phyloP scores from a whole-genome alignment of 1,140 invertebrate species.

The Magallana gigas region DNA sequence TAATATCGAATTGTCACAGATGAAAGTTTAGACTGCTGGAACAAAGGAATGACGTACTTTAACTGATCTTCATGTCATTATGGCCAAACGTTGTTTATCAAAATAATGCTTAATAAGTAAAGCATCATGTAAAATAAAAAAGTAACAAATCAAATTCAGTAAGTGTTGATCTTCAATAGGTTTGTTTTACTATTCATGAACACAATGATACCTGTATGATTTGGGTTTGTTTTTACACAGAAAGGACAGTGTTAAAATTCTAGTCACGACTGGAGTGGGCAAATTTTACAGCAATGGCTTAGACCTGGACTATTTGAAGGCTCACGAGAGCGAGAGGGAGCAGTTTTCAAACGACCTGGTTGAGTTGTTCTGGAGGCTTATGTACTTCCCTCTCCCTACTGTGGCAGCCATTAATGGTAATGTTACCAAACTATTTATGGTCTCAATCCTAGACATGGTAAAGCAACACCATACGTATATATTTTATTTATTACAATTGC shows the following conservation, averaged over 20 bases:
- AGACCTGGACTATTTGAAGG: slow-evolving; percentile 48
- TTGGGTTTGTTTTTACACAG: slow-evolving; percentile 11
- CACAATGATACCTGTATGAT: no score
- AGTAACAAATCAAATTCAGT: no score
- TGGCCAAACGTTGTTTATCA: no score
- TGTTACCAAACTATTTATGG: not conserved
- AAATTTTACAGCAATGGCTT: slow-evolving; percentile 62
- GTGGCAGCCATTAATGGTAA: slow-evolving; percentile 61
- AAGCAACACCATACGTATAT: not conserved
- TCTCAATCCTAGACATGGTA: not conserved
- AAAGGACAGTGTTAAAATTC: not conserved
- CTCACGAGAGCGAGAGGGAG: not conserved
- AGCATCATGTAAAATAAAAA: no score
- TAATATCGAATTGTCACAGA: no score
- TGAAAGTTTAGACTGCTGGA: no score
- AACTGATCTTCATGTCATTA: no score
- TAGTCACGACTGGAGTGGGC: slow-evolving; percentile 29
- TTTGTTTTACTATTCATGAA: no score
- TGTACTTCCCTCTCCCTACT: slow-evolving; percentile 51
- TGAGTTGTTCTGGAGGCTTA: slow-evolving; percentile 25
- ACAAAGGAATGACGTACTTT: no score
- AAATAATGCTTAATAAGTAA: no score
- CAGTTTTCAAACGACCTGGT: not conserved
- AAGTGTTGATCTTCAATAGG: no score
- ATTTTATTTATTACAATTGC: not conserved